Conservation (phyloP, 2,888 invertebrate species). For the Parasteatoda lunata region DNA sequence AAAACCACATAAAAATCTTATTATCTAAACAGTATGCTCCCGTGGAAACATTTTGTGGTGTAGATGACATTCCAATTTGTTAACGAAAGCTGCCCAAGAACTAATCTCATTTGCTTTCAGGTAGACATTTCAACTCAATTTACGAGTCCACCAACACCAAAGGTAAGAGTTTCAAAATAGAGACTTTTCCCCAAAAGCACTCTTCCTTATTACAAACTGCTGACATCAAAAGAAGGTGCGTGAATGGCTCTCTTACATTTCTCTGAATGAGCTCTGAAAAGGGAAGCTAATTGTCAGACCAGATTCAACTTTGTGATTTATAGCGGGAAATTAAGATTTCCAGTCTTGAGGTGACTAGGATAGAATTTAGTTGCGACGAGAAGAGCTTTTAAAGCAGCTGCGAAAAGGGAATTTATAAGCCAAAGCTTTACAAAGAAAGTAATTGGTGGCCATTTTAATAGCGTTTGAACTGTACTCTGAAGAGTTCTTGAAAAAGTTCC, state of each 20-base stretch:
- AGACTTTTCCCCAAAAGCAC: neutral
- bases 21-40: neutral
- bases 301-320: conserved; percentile 22
- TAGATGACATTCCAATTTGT: too few species aligned
- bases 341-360: neutral
- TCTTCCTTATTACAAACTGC: neutral
- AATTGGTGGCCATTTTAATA: too few species aligned
- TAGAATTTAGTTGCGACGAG: neutral
- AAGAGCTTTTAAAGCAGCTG: too few species aligned
- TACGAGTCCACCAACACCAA: neutral
- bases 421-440: too few species aligned
- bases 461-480: too few species aligned
- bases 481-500: too few species aligned
- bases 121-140: neutral
- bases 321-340: conserved; percentile 16
- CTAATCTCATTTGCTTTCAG: neutral
- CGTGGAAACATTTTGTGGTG: neutral
- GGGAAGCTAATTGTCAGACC: conserved; percentile 28
- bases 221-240: neutral
- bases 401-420: too few species aligned
- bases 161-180: neutral
- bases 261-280: conserved; percentile 22
- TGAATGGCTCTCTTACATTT: neutral
- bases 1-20: neutral
- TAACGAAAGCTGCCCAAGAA: neutral